Evolutionary conservation across 2,888 invertebrate genomes (phyloP).

Genomic region (Ypsolopha scabrella): DNA sequence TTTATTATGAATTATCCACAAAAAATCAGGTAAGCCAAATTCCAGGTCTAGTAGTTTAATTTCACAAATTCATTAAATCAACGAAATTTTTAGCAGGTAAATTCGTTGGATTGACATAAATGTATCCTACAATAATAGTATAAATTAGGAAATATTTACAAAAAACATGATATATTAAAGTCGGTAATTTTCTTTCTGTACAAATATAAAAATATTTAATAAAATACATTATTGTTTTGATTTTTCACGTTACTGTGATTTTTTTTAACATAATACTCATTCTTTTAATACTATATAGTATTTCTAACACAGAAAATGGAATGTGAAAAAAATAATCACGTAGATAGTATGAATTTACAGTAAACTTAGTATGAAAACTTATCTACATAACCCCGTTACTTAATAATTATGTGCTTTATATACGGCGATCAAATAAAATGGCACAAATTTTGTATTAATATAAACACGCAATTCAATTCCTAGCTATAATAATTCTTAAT

Average conservation of each 20-base stretch:
- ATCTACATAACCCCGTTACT: background rate
- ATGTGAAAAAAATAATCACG: background rate
- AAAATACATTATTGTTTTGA: background rate
- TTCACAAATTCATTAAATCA: too few species aligned
- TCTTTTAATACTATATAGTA: background rate
- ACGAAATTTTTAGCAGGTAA: too few species aligned
- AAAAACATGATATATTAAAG: slow-evolving; percentile 1
- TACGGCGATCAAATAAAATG: slow-evolving; percentile 38
- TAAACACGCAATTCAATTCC: slow-evolving; percentile 15
- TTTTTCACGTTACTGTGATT: background rate
- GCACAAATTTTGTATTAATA: slow-evolving; percentile 55
- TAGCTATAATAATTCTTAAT: background rate
- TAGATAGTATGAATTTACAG: too few species aligned
- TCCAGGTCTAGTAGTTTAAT: too few species aligned
- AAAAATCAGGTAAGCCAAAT: too few species aligned
- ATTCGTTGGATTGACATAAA: too few species aligned
- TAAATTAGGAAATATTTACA: background rate
- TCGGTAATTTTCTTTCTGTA: slow-evolving; percentile 1
- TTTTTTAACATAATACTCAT: background rate
- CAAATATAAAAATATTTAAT: slow-evolving; percentile 3
- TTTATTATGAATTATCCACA: too few species aligned
- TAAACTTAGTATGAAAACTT: too few species aligned
- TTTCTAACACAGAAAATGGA: background rate
- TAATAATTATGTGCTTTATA: background rate
- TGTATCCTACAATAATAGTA: background rate